Evolutionary conservation across 2,113 vertebrate species (phyloP).

Genomic region (Scomber japonicus): DNA sequence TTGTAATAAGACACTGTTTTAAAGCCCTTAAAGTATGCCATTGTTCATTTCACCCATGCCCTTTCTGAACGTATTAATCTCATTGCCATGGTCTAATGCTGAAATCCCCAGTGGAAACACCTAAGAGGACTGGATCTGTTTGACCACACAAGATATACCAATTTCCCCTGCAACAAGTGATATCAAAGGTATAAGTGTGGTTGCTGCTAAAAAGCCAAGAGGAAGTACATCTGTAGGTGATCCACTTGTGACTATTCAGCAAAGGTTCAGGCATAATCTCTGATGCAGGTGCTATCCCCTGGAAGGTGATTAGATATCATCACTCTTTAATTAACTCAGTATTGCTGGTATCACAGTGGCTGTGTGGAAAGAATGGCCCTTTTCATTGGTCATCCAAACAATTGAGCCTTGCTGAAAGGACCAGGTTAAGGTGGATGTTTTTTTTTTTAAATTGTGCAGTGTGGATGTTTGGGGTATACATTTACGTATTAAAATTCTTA

Average conservation of each 20-base stretch:
- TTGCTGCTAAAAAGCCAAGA: conserved; percentile 35
- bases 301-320: conserved; percentile 82
- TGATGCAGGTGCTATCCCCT: conserved; percentile 72
- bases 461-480: conserved; percentile 24
- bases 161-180: conserved; percentile 45
- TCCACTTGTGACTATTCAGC: conserved; percentile 46
- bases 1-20: conserved; percentile 79
- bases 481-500: not conserved
- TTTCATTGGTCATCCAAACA: conserved; percentile 71
- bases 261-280: conserved; percentile 37
- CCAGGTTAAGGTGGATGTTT: conserved; percentile 62
- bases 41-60: conserved; percentile 76
- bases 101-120: conserved; percentile 77
- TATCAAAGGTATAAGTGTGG: conserved; percentile 56
- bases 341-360: conserved; percentile 69
- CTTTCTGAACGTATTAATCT: conserved; percentile 78
- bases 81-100: conserved; percentile 71
- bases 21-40: conserved; percentile 80
- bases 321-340: conserved; percentile 83
- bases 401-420: conserved; percentile 72
- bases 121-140: conserved; percentile 63
- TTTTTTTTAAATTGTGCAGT: conserved; percentile 41
- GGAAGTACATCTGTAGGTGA: conserved; percentile 66
- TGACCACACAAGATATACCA: conserved; percentile 73
- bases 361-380: conserved; percentile 75